Evolutionary conservation across 2,113 vertebrate species (phyloP).

Genomic region (Eretmochelys imbricata): DNA sequence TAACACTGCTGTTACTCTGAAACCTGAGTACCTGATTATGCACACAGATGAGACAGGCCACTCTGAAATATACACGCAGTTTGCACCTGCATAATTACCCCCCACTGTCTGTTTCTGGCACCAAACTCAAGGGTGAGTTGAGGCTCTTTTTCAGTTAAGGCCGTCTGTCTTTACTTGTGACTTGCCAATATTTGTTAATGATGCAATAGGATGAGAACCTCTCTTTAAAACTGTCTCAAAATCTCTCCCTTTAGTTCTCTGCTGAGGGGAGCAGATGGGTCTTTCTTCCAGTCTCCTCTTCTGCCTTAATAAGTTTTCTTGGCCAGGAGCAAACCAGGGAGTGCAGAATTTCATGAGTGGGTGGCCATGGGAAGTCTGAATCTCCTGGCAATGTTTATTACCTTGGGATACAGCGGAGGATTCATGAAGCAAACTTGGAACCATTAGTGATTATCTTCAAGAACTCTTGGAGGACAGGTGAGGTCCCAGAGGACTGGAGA

Average conservation of each 20-base stretch:
- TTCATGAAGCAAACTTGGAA: neutral
- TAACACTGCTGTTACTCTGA: no score
- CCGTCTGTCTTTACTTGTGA: rapidly evolving
- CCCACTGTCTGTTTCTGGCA: rapidly evolving
- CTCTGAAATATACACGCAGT: neutral
- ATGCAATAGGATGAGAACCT: rapidly evolving
- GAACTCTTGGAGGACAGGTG: neutral
- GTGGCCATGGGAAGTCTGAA: neutral
- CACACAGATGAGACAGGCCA: rapidly evolving
- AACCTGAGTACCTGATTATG: neutral
- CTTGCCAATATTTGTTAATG: neutral
- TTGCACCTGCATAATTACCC: neutral
- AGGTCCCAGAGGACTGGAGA: neutral
- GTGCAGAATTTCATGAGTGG: neutral
- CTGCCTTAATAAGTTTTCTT: neutral
- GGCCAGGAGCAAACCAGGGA: neutral
- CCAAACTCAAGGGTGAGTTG: neutral
- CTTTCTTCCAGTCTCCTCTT: neutral
- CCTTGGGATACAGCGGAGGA: neutral
- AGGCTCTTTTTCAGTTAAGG: neutral
- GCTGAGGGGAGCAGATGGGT: conserved; percentile 38
- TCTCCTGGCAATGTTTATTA: neutral
- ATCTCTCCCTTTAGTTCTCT: conserved; percentile 2
- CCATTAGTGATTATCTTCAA: neutral
- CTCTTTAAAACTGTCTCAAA: neutral